Base-by-base conservation (phyloP, 1,140 invertebrate species). In the Orussus abietinus region DNA sequence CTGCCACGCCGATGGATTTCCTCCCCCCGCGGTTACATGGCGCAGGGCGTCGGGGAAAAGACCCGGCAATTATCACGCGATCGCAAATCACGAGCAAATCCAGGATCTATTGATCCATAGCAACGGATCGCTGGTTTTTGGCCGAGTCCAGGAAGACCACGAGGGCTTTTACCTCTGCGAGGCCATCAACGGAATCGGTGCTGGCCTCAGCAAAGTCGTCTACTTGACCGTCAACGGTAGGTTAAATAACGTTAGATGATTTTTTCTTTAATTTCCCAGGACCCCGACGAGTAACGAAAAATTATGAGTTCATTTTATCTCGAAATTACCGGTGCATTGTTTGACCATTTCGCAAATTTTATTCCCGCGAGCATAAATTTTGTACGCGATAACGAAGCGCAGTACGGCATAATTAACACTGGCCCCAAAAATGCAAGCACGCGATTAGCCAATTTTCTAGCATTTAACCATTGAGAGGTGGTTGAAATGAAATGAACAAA, bases 141-240 rank as follows among this genome's bases (percentile, higher is more conserved):
- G 81, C 42, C 80, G 87, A 54, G 83, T 90, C 25, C 83, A 80
- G 47, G 90, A 91, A 64, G 83, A 86, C 45, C 88, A 86, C 60
- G 88, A 91, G 64, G 91, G 92, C 2, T 86, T 89, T 60, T 96
- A 95, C 62, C 74, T 96, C 6, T 96, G 93, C 72, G 91, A 95
- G 57, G 90, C 90, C 0, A 83, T 88, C 51, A 96, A 96, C 62
- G 86, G 85, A 34, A 90, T 96, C 47, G 91, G 91, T 3, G 82
- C 86, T 14, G 88, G 88, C 2, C 79, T 92, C 10, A 90, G 87
- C 71, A 92, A 91, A 70, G 84, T 92, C 15, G 86, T 92, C 51
- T 88, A 87, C 56, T 73, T 92, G 14, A 90, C 88, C 69, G 87
- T 92, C 18, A 90, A 95, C 62, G 86, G 86, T 85, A 80, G 74